Evolutionary conservation across 1,140 invertebrate genomes (phyloP).

Genomic region (Apis laboriosa): DNA sequence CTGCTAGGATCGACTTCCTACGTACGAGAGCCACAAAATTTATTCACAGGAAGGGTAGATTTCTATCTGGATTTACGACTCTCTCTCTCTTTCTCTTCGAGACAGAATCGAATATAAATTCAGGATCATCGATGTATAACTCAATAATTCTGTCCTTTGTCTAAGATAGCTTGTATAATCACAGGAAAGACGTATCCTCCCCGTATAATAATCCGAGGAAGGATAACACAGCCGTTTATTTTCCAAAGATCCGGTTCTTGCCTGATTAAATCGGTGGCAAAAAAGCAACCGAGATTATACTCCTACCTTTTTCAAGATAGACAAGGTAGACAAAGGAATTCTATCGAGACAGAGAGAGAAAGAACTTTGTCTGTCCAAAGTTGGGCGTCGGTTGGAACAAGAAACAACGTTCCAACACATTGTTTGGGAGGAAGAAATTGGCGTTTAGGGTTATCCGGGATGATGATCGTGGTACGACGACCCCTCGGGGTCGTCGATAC

Average conservation of each 20-base stretch:
- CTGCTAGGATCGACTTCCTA: not conserved
- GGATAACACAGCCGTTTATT: slow-evolving; percentile 14
- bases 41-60: slow-evolving; percentile 25
- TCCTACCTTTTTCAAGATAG: too few species aligned
- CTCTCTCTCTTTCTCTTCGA: not conserved
- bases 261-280: slow-evolving; percentile 4
- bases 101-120: slow-evolving; percentile 50
- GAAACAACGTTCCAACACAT: not conserved
- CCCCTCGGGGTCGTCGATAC: slow-evolving; percentile 43
- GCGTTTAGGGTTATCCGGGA: slow-evolving; percentile 34
- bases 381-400: too few species aligned
- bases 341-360: too few species aligned
- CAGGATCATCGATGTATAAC: slow-evolving; percentile 44
- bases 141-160: slow-evolving; percentile 52
- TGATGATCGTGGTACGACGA: slow-evolving; percentile 46
- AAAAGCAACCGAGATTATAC: too few species aligned
- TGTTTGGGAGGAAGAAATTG: not conserved
- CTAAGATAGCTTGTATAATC: not conserved
- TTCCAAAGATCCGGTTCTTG: slow-evolving; percentile 28
- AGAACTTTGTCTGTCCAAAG: not conserved
- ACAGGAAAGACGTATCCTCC: slow-evolving; percentile 16
- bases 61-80: slow-evolving; percentile 17
- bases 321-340: too few species aligned
- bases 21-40: slow-evolving; percentile 27
- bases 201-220: slow-evolving; percentile 5